These are phyloP conservation scores for Leuciscus waleckii DNA, from an alignment of 2,797 vertebrate species.

Conservation along the genomic window DNA sequence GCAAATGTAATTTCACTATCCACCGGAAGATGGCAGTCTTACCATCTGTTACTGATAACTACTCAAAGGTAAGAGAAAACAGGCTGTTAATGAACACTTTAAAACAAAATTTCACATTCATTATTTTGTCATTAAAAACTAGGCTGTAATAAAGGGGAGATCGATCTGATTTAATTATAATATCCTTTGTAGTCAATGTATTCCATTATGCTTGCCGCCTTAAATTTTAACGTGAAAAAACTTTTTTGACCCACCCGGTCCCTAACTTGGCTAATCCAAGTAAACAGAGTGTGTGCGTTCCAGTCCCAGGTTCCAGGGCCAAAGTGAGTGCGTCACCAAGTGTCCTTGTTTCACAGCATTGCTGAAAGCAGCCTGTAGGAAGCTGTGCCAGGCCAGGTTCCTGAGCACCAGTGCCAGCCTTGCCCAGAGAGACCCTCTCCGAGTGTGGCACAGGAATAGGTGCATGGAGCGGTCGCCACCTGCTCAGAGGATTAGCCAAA, in stretches of 20 bases:
- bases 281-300: slow-evolving; percentile 19
- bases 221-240: neutral
- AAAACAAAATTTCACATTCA: neutral
- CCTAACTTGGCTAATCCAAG: neutral
- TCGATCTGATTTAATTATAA: neutral
- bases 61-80: neutral
- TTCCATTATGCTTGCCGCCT: neutral
- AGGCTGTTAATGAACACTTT: neutral
- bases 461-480: slow-evolving; percentile 57
- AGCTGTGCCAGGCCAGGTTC: slow-evolving; percentile 38
- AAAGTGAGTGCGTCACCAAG: slow-evolving; percentile 41
- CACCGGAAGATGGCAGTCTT: slow-evolving; percentile 35
- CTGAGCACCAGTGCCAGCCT: slow-evolving; percentile 49
- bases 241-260: neutral
- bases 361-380: slow-evolving; percentile 29
- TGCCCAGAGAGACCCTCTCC: slow-evolving; percentile 43
- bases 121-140: neutral
- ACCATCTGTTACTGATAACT: neutral
- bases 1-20: neutral
- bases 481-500: slow-evolving; percentile 57
- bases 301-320: slow-evolving; percentile 11
- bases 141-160: neutral
- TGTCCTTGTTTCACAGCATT: slow-evolving; percentile 31
- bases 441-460: slow-evolving; percentile 37
- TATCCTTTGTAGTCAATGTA: neutral